A percentile compares a stretch with the other conserved stretches of the same genome.
phyloP scores from a whole-genome alignment of 2,113 vertebrate species.

The Ahaetulla prasina region DNA sequence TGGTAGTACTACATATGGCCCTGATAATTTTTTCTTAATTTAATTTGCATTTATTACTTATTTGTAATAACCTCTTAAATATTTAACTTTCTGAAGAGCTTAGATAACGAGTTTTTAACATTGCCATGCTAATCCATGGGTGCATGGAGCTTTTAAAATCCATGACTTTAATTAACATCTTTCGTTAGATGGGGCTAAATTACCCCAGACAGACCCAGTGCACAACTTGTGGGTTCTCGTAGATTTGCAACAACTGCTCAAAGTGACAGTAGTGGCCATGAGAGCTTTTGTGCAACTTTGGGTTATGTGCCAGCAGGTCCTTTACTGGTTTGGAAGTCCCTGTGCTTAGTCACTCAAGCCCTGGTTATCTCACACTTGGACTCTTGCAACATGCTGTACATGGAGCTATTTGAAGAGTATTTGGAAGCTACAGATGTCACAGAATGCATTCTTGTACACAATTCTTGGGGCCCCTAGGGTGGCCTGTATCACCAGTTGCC shows the following conservation, averaged over 20 bases:
- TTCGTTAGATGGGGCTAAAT: neutral
- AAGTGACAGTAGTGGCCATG: neutral
- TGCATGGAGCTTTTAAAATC: neutral
- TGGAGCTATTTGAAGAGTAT: neutral
- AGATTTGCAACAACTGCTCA: neutral
- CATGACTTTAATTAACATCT: neutral
- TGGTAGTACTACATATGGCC: neutral
- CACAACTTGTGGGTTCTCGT: neutral
- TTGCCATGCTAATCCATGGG: neutral
- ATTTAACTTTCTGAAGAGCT: neutral
- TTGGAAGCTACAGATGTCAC: neutral
- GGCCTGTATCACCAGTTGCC: neutral
- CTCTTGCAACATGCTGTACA: neutral
- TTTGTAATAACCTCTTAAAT: neutral
- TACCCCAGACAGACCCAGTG: neutral
- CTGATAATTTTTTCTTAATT: neutral
- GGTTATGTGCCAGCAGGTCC: neutral
- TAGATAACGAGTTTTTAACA: neutral
- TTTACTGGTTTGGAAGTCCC: neutral
- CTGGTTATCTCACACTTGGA: neutral
- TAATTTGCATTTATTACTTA: neutral
- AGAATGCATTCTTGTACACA: neutral
- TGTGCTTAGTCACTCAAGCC: neutral
- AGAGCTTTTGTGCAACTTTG: neutral
- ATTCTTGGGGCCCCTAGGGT: neutral